Percentiles rank a stretch among this genome's conserved stretches.
phyloP scores from a whole-genome alignment of 2,113 vertebrate genomes.

The Progne subis region DNA sequence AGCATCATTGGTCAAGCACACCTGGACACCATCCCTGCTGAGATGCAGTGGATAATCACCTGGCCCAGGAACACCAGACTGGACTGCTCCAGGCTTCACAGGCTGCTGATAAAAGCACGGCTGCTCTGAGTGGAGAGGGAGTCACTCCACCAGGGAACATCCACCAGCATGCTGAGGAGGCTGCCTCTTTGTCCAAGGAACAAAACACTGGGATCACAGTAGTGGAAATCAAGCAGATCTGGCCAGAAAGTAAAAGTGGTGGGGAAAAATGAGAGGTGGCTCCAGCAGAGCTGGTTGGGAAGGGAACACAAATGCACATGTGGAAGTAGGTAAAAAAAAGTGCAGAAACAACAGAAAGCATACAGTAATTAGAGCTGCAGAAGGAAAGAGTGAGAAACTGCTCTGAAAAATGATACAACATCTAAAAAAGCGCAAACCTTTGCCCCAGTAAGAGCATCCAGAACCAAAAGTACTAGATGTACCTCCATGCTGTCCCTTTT shows the following conservation, averaged over 20 bases:
- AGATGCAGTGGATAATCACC: not conserved
- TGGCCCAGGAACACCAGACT: not conserved
- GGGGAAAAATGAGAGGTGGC: not conserved
- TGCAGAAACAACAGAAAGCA: not conserved
- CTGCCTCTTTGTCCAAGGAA: not conserved
- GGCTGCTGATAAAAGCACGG: not conserved
- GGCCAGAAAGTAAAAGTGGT: not conserved
- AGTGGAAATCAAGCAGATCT: not conserved
- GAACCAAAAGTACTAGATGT: not conserved
- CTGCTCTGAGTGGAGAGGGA: not conserved
- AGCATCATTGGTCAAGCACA: rapidly evolving
- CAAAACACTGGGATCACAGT: not conserved
- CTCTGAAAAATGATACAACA: not conserved
- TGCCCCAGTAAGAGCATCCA: not conserved
- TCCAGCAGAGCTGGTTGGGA: not conserved
- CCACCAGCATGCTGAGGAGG: not conserved
- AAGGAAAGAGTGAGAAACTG: not conserved
- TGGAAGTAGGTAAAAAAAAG: not conserved
- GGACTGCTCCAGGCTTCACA: rapidly evolving
- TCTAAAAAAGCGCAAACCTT: not conserved
- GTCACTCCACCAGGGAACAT: not conserved
- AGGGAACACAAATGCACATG: not conserved
- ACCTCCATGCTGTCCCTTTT: not conserved
- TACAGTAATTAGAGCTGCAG: not conserved
- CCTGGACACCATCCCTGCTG: not conserved